Conservation (phyloP, 2,113 vertebrate genomes). For the Archilochus colubris region DNA sequence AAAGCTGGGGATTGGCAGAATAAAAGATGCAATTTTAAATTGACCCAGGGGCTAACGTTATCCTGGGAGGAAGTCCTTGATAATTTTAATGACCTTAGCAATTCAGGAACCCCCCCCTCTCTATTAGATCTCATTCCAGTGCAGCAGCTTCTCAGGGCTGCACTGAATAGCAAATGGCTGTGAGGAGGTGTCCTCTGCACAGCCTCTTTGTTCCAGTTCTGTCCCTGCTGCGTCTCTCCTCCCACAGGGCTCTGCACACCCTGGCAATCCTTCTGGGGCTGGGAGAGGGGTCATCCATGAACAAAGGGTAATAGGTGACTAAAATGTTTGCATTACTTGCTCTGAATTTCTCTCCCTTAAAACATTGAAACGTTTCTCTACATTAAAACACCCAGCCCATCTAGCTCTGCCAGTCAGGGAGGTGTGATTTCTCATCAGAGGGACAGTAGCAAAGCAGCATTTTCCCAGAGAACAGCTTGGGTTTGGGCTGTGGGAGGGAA, state of each 20-base stretch:
- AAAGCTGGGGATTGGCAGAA: not conserved
- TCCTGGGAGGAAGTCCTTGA: not conserved
- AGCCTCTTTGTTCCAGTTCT: not conserved
- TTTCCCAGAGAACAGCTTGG: not conserved
- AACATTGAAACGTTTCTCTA: not conserved
- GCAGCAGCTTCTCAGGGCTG: not conserved
- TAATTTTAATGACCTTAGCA: not conserved
- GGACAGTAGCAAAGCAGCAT: not conserved
- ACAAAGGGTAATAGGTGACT: not conserved
- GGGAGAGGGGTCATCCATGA: not conserved
- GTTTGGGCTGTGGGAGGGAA: not conserved
- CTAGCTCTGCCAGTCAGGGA: not conserved
- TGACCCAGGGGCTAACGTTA: not conserved
- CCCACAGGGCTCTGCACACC: not conserved
- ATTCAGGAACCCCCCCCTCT: not conserved
- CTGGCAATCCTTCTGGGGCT: not conserved
- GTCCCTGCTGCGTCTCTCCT: not conserved
- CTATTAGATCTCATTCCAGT: not conserved
- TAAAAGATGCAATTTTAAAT: not conserved
- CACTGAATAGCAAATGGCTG: not conserved
- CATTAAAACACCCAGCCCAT: not conserved
- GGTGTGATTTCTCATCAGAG: not conserved
- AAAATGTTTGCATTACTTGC: not conserved
- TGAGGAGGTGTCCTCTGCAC: not conserved
- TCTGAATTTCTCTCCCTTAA: not conserved